Evolutionary conservation across 2,797 vertebrate species (phyloP).

Genomic region (Pteronotus mesoamericanus): DNA sequence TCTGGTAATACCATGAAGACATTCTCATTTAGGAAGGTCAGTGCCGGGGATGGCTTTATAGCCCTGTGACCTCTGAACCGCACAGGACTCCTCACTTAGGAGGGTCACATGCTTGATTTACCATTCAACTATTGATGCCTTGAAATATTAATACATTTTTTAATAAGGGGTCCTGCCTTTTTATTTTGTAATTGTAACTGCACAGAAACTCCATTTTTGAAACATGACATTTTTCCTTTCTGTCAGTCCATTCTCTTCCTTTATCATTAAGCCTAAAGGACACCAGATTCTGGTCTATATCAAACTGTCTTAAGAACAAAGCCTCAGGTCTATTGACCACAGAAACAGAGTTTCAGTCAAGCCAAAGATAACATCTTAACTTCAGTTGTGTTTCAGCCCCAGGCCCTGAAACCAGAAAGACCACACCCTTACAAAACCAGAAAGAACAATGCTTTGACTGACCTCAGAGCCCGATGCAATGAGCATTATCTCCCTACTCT

Average conservation of each 20-base stretch:
- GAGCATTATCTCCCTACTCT: neutral
- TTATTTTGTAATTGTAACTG: neutral
- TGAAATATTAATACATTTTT: neutral
- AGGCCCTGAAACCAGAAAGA: neutral
- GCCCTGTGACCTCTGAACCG: neutral
- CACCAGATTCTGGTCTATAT: neutral
- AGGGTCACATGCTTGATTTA: neutral
- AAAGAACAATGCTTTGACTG: neutral
- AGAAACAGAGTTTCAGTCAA: neutral
- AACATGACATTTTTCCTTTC: neutral
- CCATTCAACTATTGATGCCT: neutral
- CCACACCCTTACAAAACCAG: neutral
- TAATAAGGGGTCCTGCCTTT: neutral
- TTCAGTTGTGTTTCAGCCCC: neutral
- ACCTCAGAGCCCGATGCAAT: neutral
- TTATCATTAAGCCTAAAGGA: neutral
- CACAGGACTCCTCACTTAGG: neutral
- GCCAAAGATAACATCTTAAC: neutral
- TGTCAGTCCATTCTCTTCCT: neutral
- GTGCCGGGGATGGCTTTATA: neutral
- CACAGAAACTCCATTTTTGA: neutral
- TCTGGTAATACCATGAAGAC: neutral
- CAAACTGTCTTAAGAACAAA: neutral
- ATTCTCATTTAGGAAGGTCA: neutral
- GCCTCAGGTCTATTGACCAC: neutral